Base-by-base conservation (phyloP, 2,797 vertebrate genomes). In the Syngnathus acus region DNA sequence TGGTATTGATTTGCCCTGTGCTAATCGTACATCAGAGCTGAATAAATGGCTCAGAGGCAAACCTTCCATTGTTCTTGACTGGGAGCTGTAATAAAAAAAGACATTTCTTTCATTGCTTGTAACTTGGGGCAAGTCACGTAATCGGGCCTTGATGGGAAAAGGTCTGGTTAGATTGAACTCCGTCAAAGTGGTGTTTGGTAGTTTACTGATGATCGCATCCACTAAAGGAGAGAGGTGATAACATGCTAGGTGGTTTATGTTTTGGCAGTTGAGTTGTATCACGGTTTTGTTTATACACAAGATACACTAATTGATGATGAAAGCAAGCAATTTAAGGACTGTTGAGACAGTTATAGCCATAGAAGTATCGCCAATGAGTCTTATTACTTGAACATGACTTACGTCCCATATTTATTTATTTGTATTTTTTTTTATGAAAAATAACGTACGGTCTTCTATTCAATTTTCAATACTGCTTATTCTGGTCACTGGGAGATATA, bases 41-140 rank as follows among this genome's bases (percentile, higher is more conserved):
- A 95, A 98, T 96, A 96, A 95, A 97, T 96, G 94, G 94, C 95
- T 97, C 93, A 91, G 92, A 95, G 95, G 95, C 94, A 96, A 95
- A 94, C 90, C 88, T 88, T 92, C 93, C 82, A 94, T 95, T 96
- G 95, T 96, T 97, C 96, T 95, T 92, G 91, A 93, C 90, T 92
- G 92, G 92, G 92, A 95, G 94, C 94, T 93, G 92, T 93, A 96
- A 95, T 95, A 95, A 96, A 94, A 93, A 89, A 92, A 88, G 83
- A 86, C 86, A 83, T 89, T 89, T 95, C 93, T 95, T 94, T 95
- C 95, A 94, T 91, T 89, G 93, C 91, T 90, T 86, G 87, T 94
- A 94, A 95, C 94, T 96, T 89, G 91, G 90, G 94, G 94, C 93
- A 87, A 94, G 92, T 91, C 91, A 92, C 92, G 92, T 95, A 95